Conservation (phyloP, 37 sponge, comb jelly and placozoan genomes). For the Diacarnus erythraeanus region DNA sequence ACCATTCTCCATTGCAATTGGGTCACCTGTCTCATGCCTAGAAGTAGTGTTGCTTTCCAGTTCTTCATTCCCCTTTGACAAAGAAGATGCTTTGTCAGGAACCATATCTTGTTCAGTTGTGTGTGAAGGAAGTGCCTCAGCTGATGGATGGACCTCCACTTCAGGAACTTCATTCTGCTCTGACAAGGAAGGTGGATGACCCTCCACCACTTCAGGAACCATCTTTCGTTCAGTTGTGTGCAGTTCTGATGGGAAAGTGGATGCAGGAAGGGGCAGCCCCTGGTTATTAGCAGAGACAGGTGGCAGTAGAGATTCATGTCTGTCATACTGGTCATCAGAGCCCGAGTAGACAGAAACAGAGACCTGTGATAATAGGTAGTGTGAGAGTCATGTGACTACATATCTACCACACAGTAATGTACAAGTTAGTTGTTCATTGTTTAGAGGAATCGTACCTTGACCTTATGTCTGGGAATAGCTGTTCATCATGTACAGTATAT, state of each 20-base stretch:
- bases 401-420: neutral
- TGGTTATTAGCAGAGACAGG: too few species aligned
- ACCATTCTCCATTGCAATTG: neutral
- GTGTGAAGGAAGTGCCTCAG: neutral
- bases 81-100: neutral
- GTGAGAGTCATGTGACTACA: neutral
- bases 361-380: constrained; percentile 11
- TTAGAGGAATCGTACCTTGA: neutral
- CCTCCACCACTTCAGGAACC: neutral
- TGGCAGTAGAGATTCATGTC: neutral
- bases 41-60: neutral
- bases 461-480: neutral
- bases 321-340: neutral
- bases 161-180: neutral
- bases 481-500: too few species aligned
- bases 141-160: neutral
- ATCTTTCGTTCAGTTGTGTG: neutral
- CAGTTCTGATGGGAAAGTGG: too few species aligned
- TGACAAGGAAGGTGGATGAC: too few species aligned
- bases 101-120: neutral
- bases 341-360: constrained; percentile 27
- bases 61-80: neutral
- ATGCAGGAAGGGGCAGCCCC: too few species aligned
- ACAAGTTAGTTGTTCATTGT: too few species aligned
- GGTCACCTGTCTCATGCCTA: too few species aligned